Base-by-base conservation (phyloP, 2,113 vertebrate species). In the Equus przewalskii region DNA sequence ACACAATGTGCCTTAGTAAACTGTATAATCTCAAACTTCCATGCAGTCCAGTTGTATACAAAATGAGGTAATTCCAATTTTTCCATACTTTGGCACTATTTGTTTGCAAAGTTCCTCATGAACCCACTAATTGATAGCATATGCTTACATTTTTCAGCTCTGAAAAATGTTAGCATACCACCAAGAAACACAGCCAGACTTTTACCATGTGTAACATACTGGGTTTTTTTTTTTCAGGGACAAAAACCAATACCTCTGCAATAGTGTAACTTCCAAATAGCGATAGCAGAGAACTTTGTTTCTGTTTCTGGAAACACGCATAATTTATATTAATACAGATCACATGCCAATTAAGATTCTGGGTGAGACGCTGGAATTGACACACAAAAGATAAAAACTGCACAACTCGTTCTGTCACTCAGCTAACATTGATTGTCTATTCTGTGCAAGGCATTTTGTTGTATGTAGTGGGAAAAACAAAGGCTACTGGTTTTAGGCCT, bases 61-160 rank as follows among this genome's bases (percentile, higher is more conserved):
- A 97, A 84, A 98, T 96, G 65, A 97, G 36, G 96, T 94, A 84
- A 98, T 89, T 96, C 96, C 81, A 97, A 95, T 97, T 98, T 98
- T 98, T 97, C 70, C 96, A 73, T 76, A 62, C 58, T 98, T 94
- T 98, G 97, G 98, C 94, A 96, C 14, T 49, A 10, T 76, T 82
- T 97, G 95, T 97, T 96, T 97, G 73, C 92, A 97, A 73, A 89
- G 65, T 91, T 98, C 95, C 91, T 97, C 67, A 60, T 82, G 30
- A 97, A 86, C 89, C 91, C 75, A 94, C 90, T 98, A 98, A 98
- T 65, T 97, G 89, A 98, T 89, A 98, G 92, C 96, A 98, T 51
- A 97, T 96, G 97, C 30, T 97, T 91, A 88, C 56, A 97, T 97
- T 98, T 98, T 97, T 96, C 75, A 98, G 54, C 44, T 87, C 65